A percentile compares a stretch with the other conserved stretches of the same genome.
These are phyloP conservation scores for Ephydatia muelleri DNA, from an alignment of 37 sponge, comb jelly and placozoan species.

Conservation along the genomic window DNA sequence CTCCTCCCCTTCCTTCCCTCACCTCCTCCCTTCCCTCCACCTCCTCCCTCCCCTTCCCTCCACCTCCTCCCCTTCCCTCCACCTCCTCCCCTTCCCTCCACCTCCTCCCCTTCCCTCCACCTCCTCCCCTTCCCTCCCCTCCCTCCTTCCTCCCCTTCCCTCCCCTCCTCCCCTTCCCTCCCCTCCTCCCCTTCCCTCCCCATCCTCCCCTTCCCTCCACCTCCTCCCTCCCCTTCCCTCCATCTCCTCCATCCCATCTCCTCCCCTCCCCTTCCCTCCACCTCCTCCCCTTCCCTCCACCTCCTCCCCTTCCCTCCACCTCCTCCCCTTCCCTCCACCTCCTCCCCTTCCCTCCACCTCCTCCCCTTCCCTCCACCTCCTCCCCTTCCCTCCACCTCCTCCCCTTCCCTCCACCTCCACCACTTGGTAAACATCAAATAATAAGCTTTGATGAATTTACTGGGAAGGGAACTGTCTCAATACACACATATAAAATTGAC, in stretches of 20 bases:
- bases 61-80: neutral
- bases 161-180: neutral
- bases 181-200: conserved; percentile 2
- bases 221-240: neutral
- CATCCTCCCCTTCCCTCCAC: neutral
- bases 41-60: neutral
- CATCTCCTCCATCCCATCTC: neutral
- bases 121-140: neutral
- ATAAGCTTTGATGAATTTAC: too few species aligned
- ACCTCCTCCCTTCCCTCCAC: neutral
- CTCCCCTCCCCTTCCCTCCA: neutral
- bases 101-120: neutral
- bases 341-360: too few species aligned
- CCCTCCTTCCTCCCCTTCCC: neutral
- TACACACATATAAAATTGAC: too few species aligned
- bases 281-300: neutral
- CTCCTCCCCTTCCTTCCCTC: neutral
- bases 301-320: neutral
- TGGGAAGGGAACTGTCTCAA: too few species aligned
- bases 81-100: neutral
- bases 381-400: too few species aligned
- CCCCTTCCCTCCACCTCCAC: too few species aligned
- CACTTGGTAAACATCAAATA: too few species aligned
- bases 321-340: too few species aligned
- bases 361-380: too few species aligned